Evolutionary conservation across 2,113 vertebrate species (phyloP).

Genomic region (Antechinus stuartii): DNA sequence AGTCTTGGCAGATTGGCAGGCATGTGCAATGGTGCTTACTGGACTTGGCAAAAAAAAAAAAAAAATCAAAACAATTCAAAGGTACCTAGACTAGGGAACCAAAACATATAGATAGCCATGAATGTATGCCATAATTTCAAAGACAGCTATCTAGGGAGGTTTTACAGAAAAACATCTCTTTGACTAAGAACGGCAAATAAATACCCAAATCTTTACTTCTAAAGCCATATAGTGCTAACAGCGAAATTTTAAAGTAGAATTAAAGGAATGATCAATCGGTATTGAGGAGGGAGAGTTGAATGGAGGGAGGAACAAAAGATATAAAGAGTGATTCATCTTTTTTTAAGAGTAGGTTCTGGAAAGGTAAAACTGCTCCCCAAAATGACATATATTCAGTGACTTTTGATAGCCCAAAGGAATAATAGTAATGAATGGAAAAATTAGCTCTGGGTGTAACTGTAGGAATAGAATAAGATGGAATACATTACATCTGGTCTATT

Average conservation of each 20-base stretch:
- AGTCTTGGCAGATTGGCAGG: neutral
- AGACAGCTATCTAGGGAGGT: conserved; percentile 31
- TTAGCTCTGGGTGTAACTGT: neutral
- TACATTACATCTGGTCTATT: neutral
- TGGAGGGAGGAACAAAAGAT: neutral
- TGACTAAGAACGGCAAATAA: conserved; percentile 19
- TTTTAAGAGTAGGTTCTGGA: neutral
- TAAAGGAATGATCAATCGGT: conserved; percentile 16
- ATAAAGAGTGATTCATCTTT: conserved; percentile 12
- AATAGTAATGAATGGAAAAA: neutral
- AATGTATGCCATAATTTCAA: neutral
- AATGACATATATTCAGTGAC: neutral
- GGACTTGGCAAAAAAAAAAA: neutral
- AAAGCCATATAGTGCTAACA: neutral
- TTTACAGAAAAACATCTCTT: conserved; percentile 12
- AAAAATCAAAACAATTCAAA: conserved; percentile 20
- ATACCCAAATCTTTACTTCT: neutral
- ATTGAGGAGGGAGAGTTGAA: neutral
- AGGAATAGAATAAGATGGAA: neutral
- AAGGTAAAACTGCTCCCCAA: neutral
- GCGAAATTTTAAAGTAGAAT: conserved; percentile 13
- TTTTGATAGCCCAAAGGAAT: neutral
- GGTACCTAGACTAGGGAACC: neutral
- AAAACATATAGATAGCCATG: neutral
- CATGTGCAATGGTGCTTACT: neutral